These are phyloP conservation scores for Saccostrea echinata DNA, from an alignment of 1,140 invertebrate genomes.

Conservation along the genomic window DNA sequence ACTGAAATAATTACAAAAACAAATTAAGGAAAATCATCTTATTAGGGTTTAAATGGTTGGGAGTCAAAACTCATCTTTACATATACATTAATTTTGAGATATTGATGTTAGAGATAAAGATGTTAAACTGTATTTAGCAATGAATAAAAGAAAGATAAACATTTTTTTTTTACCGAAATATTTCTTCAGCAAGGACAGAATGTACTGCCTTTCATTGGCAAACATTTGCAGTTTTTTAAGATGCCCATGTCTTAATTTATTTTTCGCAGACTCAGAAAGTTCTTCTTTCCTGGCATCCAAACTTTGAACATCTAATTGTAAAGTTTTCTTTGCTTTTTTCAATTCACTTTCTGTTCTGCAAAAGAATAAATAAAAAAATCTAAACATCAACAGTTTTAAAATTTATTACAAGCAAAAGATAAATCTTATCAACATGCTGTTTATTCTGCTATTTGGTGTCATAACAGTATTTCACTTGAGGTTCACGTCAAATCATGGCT, in stretches of 20 bases:
- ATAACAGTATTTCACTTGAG: no score
- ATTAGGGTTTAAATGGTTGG: no score
- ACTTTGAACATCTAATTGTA: background rate
- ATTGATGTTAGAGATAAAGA: no score
- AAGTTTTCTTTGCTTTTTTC: background rate
- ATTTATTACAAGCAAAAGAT: no score
- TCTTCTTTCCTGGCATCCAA: background rate
- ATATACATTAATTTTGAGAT: no score
- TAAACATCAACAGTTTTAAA: background rate
- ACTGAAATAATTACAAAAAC: background rate
- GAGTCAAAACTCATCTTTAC: no score
- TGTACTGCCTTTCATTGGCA: slow-evolving; percentile 3
- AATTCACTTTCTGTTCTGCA: background rate
- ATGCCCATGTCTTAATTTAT: background rate
- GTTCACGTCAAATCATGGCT: no score
- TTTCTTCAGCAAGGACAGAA: slow-evolving; percentile 13
- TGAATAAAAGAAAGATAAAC: background rate
- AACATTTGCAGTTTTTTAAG: background rate
- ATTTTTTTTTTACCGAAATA: slow-evolving; percentile 3
- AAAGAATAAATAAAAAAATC: background rate
- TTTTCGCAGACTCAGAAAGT: background rate
- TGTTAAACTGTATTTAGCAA: background rate
- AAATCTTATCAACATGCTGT: background rate
- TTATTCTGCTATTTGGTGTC: background rate
- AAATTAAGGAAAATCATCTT: no score